These are phyloP conservation scores for Gibbula magus DNA, from an alignment of 2,888 invertebrate genomes.

Conservation along the genomic window DNA sequence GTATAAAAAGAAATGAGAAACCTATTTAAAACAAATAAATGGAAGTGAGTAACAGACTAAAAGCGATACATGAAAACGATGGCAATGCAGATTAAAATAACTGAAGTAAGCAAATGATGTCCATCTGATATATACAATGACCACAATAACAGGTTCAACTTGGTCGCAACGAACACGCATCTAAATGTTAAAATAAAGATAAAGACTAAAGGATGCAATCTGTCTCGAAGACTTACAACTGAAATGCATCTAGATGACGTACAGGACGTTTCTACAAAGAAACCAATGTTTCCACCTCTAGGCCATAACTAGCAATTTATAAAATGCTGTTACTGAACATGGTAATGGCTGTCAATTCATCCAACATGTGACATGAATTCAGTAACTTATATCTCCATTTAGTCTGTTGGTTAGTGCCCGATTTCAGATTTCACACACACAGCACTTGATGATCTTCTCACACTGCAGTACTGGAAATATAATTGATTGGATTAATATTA, in stretches of 20 bases:
- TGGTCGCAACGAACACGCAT: too few relatives aligned
- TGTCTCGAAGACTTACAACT: neutral
- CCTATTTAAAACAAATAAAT: constrained; percentile 4
- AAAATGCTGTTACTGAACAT: neutral
- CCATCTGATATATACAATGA: neutral
- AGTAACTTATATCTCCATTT: neutral
- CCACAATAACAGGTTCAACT: too few relatives aligned
- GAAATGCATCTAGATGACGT: neutral
- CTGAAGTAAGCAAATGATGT: neutral
- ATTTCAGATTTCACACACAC: neutral
- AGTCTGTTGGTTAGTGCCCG: too few relatives aligned
- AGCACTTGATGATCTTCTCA: constrained; percentile 4
- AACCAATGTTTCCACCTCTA: neutral
- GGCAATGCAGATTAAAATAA: neutral
- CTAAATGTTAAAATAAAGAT: too few relatives aligned
- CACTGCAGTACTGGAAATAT: neutral
- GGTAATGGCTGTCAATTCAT: neutral
- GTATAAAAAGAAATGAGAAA: constrained; percentile 18
- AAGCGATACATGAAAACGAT: neutral
- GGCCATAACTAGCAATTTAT: neutral
- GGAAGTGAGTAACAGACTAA: neutral
- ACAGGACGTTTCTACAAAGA: neutral
- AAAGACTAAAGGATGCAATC: too few relatives aligned
- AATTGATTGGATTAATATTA: neutral
- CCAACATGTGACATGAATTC: neutral